Conservation (phyloP, 2,888 invertebrate species). For the Ganaspis brasiliensis region DNA sequence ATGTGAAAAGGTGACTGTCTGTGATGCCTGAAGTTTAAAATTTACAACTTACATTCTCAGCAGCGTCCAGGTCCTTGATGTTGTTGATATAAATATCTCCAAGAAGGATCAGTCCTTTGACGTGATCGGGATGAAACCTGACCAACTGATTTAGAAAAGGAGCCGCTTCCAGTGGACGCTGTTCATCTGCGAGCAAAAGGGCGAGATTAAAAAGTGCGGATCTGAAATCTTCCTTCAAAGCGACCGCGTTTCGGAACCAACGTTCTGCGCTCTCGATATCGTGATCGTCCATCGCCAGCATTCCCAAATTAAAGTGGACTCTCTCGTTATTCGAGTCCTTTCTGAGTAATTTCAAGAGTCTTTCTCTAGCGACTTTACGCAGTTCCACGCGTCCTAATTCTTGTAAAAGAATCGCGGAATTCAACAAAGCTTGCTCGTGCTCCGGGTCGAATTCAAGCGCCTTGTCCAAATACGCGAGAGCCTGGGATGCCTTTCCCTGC, state of each 20-base stretch:
- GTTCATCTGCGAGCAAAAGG: slow-evolving; percentile 92
- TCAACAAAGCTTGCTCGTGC: slow-evolving; percentile 96
- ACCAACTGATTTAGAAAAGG: slow-evolving; percentile 96
- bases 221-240: slow-evolving; percentile 93
- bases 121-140: slow-evolving; percentile 94
- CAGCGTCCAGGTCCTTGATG: slow-evolving; percentile 95
- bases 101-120: slow-evolving; percentile 95
- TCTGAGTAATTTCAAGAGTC: slow-evolving; percentile 90
- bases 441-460: slow-evolving; percentile 96
- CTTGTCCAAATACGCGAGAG: slow-evolving; percentile 94
- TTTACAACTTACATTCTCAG: slow-evolving; percentile 90
- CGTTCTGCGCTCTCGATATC: slow-evolving; percentile 94
- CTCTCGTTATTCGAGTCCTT: slow-evolving; percentile 92
- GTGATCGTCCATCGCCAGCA: slow-evolving; percentile 97
- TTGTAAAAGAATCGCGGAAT: slow-evolving; percentile 96
- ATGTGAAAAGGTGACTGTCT: neutral
- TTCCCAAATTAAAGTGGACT: slow-evolving; percentile 96
- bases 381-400: slow-evolving; percentile 92
- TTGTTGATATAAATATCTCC: slow-evolving; percentile 98
- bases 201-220: slow-evolving; percentile 98
- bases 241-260: slow-evolving; percentile 94
- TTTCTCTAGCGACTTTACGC: slow-evolving; percentile 89
- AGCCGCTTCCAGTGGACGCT: slow-evolving; percentile 94
- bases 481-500: slow-evolving; percentile 94
- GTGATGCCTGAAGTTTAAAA: neutral